These are phyloP conservation scores for Cerceris rybyensis DNA, from an alignment of 2,888 invertebrate species.

Conservation along the genomic window DNA sequence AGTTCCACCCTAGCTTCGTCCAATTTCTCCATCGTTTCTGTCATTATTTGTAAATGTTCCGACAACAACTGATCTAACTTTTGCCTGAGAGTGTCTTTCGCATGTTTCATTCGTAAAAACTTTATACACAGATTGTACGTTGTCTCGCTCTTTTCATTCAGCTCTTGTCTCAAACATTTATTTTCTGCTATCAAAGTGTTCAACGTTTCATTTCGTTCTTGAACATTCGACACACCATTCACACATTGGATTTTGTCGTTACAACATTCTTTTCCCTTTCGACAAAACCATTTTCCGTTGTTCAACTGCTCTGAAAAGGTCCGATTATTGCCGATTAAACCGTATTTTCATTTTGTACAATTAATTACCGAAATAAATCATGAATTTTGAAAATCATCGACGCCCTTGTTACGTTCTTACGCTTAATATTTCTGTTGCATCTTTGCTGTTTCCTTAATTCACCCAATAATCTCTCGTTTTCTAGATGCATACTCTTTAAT, in stretches of 20 bases:
- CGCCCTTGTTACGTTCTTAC: constrained; percentile 53
- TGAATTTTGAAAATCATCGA: neutral
- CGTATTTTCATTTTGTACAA: too few species aligned
- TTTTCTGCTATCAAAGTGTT: constrained; percentile 66
- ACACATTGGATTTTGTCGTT: constrained; percentile 82
- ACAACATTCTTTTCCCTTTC: constrained; percentile 83
- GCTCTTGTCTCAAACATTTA: constrained; percentile 58
- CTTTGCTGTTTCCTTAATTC: constrained; percentile 83
- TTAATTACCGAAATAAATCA: neutral
- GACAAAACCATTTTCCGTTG: constrained; percentile 84
- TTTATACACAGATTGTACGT: constrained; percentile 72
- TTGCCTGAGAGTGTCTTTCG: constrained; percentile 66
- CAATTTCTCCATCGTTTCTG: constrained; percentile 74
- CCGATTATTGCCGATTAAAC: constrained; percentile 6
- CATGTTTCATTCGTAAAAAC: constrained; percentile 72
- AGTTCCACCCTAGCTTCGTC: constrained; percentile 73
- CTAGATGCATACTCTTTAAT: constrained; percentile 82
- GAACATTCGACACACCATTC: neutral
- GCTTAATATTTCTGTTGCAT: constrained; percentile 82
- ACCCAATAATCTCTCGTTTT: constrained; percentile 83
- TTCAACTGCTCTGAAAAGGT: constrained; percentile 82
- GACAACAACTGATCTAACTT: constrained; percentile 67
- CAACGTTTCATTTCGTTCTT: constrained; percentile 42
- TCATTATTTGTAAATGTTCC: constrained; percentile 72
- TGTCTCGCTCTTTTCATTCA: constrained; percentile 65